phyloP scores from a whole-genome alignment of 2,797 vertebrate genomes.

The Amniataba percoides region DNA sequence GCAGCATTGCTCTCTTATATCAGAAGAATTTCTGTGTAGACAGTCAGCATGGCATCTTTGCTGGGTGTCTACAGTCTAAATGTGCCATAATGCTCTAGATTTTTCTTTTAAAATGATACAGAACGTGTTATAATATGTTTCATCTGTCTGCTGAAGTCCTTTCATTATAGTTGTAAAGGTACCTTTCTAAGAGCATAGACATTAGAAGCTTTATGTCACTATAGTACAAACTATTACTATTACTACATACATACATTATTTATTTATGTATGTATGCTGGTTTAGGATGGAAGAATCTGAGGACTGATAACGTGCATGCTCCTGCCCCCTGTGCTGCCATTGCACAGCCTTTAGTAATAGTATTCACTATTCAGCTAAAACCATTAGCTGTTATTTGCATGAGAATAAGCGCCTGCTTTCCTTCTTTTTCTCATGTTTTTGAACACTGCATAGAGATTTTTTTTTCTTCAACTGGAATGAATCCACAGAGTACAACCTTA shows the following conservation, averaged over 20 bases:
- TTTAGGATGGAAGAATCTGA: not conserved
- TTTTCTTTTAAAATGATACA: not conserved
- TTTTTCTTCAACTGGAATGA: not conserved
- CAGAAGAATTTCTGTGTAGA: not conserved
- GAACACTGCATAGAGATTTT: not conserved
- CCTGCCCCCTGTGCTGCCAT: not conserved
- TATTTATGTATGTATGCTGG: no score
- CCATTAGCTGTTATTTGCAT: constrained; percentile 58
- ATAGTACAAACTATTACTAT: no score
- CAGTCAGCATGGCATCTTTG: not conserved
- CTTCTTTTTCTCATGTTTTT: constrained; percentile 21
- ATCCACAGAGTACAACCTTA: not conserved
- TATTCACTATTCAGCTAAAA: constrained; percentile 55
- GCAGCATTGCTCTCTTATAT: constrained; percentile 41
- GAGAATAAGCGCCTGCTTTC: constrained; percentile 45
- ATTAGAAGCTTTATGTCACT: no score
- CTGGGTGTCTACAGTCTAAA: not conserved
- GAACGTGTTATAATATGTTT: not conserved
- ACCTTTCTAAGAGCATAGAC: not conserved
- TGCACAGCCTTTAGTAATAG: not conserved
- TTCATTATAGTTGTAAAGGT: not conserved
- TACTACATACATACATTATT: no score
- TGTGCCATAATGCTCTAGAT: not conserved
- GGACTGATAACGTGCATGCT: not conserved
- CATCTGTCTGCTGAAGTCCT: not conserved